phyloP scores from a whole-genome alignment of 2,888 invertebrate species.

The Catocala fraxini region DNA sequence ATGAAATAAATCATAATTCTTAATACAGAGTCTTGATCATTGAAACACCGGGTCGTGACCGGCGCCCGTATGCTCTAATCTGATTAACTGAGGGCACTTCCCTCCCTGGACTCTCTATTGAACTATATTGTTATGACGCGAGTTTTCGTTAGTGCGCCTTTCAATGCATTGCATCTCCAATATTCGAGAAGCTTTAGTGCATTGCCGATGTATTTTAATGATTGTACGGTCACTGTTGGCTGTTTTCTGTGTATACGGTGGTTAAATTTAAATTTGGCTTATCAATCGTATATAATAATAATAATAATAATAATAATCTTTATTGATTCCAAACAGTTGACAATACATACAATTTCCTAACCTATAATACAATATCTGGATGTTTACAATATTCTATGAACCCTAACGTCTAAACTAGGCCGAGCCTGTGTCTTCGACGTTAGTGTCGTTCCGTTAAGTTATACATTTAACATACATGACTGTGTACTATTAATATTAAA shows the following conservation, averaged over 20 bases:
- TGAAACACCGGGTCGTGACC: slow-evolving; percentile 53
- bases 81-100: slow-evolving; percentile 59
- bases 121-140: slow-evolving; percentile 45
- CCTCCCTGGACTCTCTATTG: slow-evolving; percentile 43
- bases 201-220: neutral
- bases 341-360: too few relatives aligned
- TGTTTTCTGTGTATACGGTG: neutral
- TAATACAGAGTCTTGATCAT: slow-evolving; percentile 35
- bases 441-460: too few relatives aligned
- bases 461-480: too few relatives aligned
- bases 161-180: slow-evolving; percentile 16
- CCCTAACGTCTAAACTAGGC: too few relatives aligned
- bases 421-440: too few relatives aligned
- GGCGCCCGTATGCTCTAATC: slow-evolving; percentile 64
- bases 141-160: slow-evolving; percentile 40
- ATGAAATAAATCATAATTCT: slow-evolving; percentile 30
- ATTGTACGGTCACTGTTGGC: neutral
- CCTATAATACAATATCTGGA: too few relatives aligned
- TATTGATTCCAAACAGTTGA: too few relatives aligned
- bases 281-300: too few relatives aligned
- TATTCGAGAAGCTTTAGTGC: slow-evolving; percentile 1
- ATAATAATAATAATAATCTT: too few relatives aligned
- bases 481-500: too few relatives aligned
- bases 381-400: too few relatives aligned
- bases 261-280: too few relatives aligned